Base-by-base conservation (phyloP, 2,797 vertebrate species). In the Hoplostethus atlanticus region DNA sequence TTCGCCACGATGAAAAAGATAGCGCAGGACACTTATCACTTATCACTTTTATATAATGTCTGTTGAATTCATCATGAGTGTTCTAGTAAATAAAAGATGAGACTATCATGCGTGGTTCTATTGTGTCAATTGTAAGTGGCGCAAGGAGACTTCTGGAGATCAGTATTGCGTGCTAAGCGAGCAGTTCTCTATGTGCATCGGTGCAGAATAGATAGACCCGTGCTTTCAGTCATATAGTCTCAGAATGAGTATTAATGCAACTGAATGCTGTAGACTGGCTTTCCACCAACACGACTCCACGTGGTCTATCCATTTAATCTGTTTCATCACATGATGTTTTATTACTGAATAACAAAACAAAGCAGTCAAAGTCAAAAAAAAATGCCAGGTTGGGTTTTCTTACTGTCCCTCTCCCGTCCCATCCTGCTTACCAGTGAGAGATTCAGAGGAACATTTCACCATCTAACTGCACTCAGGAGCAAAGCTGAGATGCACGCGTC, bases 51-150 rank as follows among this genome's bases (percentile, higher is more conserved):
- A 68, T 70, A 81, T 84, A 77, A 84, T 81, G 63, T 69, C 51
- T 81, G 40, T 83, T 88, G 34, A 81, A 87, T 88, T 87, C 56
- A 38, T 79, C 59, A 76, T 79, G 78, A 87, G 68, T 17, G 57
- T 44, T 34, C 8, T 65, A 6, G 66, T 87, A 42, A 88, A 88
- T 91, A 71, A 88, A 88, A 83, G 17, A 87, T 85, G 50, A 76
- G 62, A 68, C 55, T 58, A 17, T 63, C 25, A 31, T 42, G 64
- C 4, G 11, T 65, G 57, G 57, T 74, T 71, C 50, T 51, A 51
- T 72, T 79, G 76, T 79, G 73, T 28, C 6, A 0, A 25, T 42
- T 68, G 66, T 63, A 71, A 76, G 79, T 73, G 56, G 73, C 76
- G 80, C 4, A n/a, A 51, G 42, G 68, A 59, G 63, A 81, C 69